These are phyloP conservation scores for Synanthedon myopaeformis DNA, from an alignment of 2,888 invertebrate species.

Conservation along the genomic window DNA sequence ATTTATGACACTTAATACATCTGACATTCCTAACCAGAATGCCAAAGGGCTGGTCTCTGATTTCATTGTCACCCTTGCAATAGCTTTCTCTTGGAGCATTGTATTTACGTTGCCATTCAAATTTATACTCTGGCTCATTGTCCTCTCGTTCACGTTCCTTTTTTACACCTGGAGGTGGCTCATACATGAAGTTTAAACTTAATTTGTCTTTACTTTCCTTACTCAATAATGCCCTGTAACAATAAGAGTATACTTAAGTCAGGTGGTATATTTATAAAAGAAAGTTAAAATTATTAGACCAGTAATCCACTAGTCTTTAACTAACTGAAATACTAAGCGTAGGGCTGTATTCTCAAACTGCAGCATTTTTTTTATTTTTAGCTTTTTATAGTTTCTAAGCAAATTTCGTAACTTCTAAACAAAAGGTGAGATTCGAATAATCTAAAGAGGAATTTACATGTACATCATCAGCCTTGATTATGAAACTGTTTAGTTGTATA, in stretches of 20 bases:
- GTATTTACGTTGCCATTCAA: slow-evolving; percentile 99
- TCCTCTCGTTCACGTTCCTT: slow-evolving; percentile 92
- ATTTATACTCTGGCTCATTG: slow-evolving; percentile 97
- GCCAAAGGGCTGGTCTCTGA: slow-evolving; percentile 98
- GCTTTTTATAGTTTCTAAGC: no score
- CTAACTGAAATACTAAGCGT: no score
- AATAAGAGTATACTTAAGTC: not conserved
- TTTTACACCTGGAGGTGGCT: slow-evolving; percentile 97
- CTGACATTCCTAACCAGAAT: slow-evolving; percentile 97
- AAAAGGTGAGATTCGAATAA: no score
- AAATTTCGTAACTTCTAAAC: no score
- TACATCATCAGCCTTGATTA: no score
- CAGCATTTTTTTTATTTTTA: no score
- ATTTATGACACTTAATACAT: slow-evolving; percentile 98
- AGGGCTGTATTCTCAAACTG: no score
- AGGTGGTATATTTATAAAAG: not conserved
- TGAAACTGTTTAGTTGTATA: no score
- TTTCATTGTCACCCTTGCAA: slow-evolving; percentile 97
- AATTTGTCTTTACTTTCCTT: slow-evolving; percentile 98
- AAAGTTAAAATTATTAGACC: not conserved
- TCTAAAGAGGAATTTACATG: no score
- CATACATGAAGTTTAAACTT: slow-evolving; percentile 99
- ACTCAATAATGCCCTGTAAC: slow-evolving; percentile 88
- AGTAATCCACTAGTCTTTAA: no score
- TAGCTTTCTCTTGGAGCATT: slow-evolving; percentile 99